Base-by-base conservation (phyloP, 1,140 invertebrate genomes). In the Pygmarrhopalites habei region DNA sequence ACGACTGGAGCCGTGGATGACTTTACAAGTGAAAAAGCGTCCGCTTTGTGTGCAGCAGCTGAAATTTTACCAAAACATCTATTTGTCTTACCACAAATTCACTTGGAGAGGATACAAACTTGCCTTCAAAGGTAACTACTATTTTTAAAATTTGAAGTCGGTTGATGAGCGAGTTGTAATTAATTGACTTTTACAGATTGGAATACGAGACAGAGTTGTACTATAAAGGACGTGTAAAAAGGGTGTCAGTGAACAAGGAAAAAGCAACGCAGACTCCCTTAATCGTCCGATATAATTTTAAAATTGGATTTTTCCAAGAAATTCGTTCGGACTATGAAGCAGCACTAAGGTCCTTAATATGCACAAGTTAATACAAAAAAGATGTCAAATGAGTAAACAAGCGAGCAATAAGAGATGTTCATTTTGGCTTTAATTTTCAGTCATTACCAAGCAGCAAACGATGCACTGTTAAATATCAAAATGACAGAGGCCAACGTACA, bases 301-400 rank as follows among this genome's bases (percentile, higher is more conserved):
- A 99, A 80, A 86, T 97, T 73, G 96, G 87, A n/a, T 97, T 95
- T 79, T 84, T 95, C 44, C 90, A 90, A 77, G 95, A 99, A 79
- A 76, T 98, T 49, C 88, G 89, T 72, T 90, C 94, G 73, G 95
- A 98, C 75, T 81, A 85, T 60, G 85, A 85, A 72, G 86, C 86
- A 15, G 91, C 93, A 28, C 83, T 64, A 46, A 70, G 39, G 60
- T 67, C 15, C 30, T 10, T 23, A 15, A 49, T 46, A 1, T 23
- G 46, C 23, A 62, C 15, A 55, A 17, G n/a, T 56, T 59, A 72
- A n/a, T n/a, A n/a, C n/a, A n/a, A n/a, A n/a, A n/a, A n/a, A n/a
- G n/a, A n/a, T n/a, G n/a, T n/a, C n/a, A n/a, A n/a, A n/a, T n/a
- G n/a, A n/a, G n/a, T n/a, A n/a, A n/a, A n/a, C n/a, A n/a, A n/a